These are phyloP conservation scores for Nephrotoma flavescens DNA, from an alignment of 2,888 invertebrate species.

Conservation along the genomic window DNA sequence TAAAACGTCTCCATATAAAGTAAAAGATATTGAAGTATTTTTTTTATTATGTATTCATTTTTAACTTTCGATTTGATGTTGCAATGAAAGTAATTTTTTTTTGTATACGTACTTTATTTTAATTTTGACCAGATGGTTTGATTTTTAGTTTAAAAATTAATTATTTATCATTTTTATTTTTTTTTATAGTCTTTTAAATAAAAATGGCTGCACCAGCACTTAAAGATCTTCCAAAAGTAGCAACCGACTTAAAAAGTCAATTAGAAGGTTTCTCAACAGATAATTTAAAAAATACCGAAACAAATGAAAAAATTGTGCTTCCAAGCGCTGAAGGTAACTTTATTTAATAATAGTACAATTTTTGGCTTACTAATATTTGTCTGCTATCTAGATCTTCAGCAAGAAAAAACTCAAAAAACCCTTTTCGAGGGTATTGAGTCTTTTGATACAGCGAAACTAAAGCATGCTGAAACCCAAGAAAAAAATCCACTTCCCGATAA, in stretches of 20 bases:
- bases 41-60: background rate
- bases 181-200: conserved; percentile 2
- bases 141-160: background rate
- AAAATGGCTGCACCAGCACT: conserved; percentile 48
- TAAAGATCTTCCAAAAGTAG: conserved; percentile 84
- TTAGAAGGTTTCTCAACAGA: conserved; percentile 81
- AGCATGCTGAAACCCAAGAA: conserved; percentile 83
- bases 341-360: background rate
- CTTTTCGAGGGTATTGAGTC: conserved; percentile 73
- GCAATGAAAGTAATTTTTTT: background rate
- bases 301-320: conserved; percentile 80
- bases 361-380: conserved; percentile 1
- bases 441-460: conserved; percentile 69
- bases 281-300: conserved; percentile 76
- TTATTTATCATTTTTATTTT: background rate
- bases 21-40: background rate
- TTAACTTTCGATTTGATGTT: background rate
- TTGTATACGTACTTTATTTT: background rate
- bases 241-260: conserved; percentile 76
- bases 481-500: conserved; percentile 89
- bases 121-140: background rate
- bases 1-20: background rate
- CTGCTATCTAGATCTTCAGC: conserved; percentile 58
- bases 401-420: conserved; percentile 73
- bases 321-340: conserved; percentile 84